Base-by-base conservation (phyloP, 1,140 invertebrate genomes). In the Hirudo medicinalis region DNA sequence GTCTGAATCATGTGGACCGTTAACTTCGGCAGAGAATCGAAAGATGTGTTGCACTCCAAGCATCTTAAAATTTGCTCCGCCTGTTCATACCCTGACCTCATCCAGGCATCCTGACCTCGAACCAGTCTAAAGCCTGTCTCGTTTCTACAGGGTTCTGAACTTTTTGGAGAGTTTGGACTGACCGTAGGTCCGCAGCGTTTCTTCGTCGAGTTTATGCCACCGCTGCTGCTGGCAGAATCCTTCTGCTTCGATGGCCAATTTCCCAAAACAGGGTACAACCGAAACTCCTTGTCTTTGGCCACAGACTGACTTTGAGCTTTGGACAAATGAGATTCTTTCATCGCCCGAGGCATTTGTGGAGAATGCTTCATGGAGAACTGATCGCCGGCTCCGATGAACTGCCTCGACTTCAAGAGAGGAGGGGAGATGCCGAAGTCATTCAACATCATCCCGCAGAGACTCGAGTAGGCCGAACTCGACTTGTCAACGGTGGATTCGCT, bases 21-120 rank as follows among this genome's bases (percentile, higher is more conserved):
- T 89, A 98, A 93, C 83, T 97, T 92, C 6, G 94, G 94, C 66
- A 98, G 82, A 0, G 92, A 85, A 75, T 93, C 77, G 85, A 97
- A 98, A 76, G 92, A 96, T 80, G 97, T 92, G 0, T 93, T 93
- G 78, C 95, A 98, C 91, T 94, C 96, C 91, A 97, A 97, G 81
- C 95, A 98, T 82, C 97, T 94, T 9, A 98, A 85, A 77, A 98
- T 98, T 82, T 97, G 92, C 69, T 92, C 85, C 20, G 94, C 97
- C 80, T 97, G 94, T 80, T 97, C 94, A 0, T 93, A 94, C 0
- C 94, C 94, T 82, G 95, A 94, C 22, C 94, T 94, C 72, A 98
- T 81, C 95, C 95, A 98, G 27, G 97, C 94, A 79, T 98, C 95
- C 80, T 98, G 95, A 6, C 95, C 94, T 32, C 94, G 87, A 0